These are phyloP conservation scores for Centropyge bicolor DNA, from an alignment of 2,797 vertebrate species.

Conservation along the genomic window DNA sequence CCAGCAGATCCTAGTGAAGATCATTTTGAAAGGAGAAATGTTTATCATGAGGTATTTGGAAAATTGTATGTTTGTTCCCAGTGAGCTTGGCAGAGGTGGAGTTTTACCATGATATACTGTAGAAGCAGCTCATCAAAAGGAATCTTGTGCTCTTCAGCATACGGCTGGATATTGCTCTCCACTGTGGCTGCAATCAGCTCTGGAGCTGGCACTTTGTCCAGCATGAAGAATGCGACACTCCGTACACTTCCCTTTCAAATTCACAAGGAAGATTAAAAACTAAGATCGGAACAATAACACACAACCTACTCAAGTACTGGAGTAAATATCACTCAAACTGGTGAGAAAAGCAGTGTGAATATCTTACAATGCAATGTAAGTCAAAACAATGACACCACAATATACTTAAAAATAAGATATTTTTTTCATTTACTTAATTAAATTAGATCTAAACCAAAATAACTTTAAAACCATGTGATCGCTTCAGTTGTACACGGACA, in stretches of 20 bases:
- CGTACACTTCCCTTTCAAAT: constrained; percentile 86
- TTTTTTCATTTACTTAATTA: not conserved
- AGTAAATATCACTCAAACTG: not conserved
- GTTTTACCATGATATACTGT: constrained; percentile 93
- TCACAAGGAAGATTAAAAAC: not conserved
- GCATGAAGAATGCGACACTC: constrained; percentile 95
- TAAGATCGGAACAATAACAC: not conserved
- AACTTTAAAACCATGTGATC: not conserved
- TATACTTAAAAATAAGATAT: not conserved
- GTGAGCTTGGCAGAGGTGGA: too few species aligned
- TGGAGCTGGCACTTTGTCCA: constrained; percentile 94
- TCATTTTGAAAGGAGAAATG: not conserved
- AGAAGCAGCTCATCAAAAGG: constrained; percentile 92
- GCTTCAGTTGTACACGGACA: not conserved
- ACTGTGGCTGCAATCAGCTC: constrained; percentile 90
- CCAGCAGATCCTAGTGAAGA: constrained; percentile 89
- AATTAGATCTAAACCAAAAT: not conserved
- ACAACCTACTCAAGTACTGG: not conserved
- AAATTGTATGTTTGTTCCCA: not conserved
- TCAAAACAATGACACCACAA: not conserved
- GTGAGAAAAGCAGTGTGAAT: not conserved
- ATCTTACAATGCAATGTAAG: not conserved
- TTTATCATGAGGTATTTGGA: not conserved
- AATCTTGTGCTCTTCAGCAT: constrained; percentile 88
- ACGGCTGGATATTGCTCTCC: constrained; percentile 89